These are phyloP conservation scores for Podarcis cretensis DNA, from an alignment of 2,113 vertebrate species.

Conservation along the genomic window DNA sequence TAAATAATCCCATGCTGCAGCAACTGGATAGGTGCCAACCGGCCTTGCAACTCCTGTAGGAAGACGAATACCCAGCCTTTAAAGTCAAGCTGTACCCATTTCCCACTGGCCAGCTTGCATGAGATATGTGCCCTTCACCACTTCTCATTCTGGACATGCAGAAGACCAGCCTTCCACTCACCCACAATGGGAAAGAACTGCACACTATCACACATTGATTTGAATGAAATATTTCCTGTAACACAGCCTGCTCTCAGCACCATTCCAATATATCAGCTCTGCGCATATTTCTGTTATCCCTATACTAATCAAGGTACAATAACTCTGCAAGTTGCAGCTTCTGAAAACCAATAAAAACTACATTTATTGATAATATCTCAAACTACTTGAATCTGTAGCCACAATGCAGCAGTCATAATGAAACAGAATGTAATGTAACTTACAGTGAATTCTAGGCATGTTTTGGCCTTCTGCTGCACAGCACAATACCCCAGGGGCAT, in stretches of 20 bases:
- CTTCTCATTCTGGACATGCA: no score
- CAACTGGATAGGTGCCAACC: no score
- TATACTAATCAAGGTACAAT: background rate
- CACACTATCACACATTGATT: no score
- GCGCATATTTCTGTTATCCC: background rate
- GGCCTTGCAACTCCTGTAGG: no score
- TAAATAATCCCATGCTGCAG: no score
- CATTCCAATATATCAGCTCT: background rate
- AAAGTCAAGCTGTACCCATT: no score
- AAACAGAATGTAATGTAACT: background rate
- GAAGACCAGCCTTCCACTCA: no score
- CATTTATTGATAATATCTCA: background rate
- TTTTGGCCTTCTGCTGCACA: background rate
- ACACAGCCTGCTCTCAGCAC: no score
- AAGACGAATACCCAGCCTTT: no score
- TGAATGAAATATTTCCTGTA: background rate
- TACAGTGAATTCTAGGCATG: background rate
- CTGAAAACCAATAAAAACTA: background rate
- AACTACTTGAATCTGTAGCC: background rate
- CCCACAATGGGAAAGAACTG: no score
- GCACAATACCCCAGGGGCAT: background rate
- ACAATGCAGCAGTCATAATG: background rate
- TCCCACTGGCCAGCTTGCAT: no score
- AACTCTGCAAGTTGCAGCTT: background rate
- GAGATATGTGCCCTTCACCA: no score